A percentile compares a stretch with the other conserved stretches of the same genome.
Conservation (phyloP, 2,797 vertebrate genomes). For the Aratinga solstitialis region DNA sequence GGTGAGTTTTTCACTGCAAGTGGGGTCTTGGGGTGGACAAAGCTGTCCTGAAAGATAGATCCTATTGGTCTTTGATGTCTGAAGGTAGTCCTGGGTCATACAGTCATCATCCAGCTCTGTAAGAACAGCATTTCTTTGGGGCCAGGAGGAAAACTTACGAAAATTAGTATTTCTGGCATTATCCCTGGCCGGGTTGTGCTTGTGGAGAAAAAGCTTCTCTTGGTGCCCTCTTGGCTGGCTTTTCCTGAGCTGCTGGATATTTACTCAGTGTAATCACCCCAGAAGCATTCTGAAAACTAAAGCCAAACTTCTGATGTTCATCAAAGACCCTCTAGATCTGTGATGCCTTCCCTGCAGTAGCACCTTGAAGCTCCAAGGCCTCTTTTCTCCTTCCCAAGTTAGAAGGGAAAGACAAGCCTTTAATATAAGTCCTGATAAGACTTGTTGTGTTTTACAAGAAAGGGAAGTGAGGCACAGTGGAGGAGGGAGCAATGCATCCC, state of each 20-base stretch:
- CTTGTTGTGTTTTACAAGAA: not conserved
- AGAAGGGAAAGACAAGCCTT: not conserved
- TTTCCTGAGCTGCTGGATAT: not conserved
- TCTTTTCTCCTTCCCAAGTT: not conserved
- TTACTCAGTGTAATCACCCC: not conserved
- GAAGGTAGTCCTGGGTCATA: not conserved
- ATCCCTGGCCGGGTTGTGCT: not conserved
- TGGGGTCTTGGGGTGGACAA: not conserved
- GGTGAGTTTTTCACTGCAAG: not conserved
- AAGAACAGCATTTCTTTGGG: not conserved
- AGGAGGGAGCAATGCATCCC: not conserved
- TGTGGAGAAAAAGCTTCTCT: not conserved
- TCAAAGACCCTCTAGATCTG: not conserved
- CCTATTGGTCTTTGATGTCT: not conserved
- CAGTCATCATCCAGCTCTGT: not conserved
- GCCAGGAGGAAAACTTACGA: not conserved
- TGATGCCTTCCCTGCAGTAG: not conserved
- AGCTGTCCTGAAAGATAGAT: not conserved
- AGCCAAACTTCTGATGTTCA: not conserved
- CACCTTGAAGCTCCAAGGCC: not conserved
- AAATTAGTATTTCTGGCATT: not conserved
- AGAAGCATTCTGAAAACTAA: not conserved
- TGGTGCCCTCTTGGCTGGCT: not conserved
- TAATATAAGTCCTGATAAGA: not conserved
- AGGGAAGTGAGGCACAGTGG: fast-evolving